phyloP scores from a whole-genome alignment of 1,140 invertebrate genomes.

The Zeugodacus cucurbitae region DNA sequence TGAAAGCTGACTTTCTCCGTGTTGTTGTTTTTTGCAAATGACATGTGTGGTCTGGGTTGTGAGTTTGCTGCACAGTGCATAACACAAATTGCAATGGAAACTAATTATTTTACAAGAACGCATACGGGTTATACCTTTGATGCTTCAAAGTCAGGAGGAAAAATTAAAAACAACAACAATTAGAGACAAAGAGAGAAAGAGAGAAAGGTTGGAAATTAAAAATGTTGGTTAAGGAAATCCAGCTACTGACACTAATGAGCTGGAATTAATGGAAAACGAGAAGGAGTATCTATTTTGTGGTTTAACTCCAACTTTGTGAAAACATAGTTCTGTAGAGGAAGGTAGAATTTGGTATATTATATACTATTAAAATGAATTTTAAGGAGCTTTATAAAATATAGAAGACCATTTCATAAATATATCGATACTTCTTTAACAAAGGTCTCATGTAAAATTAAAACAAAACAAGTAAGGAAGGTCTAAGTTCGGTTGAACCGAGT shows the following conservation, averaged over 20 bases:
- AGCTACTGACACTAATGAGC: background rate
- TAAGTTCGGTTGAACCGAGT: no score
- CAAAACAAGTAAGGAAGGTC: no score
- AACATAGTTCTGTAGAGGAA: no score
- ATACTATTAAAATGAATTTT: no score
- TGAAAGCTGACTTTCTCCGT: background rate
- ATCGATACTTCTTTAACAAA: no score
- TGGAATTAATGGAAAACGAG: background rate
- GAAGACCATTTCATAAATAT: no score
- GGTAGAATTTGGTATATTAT: no score
- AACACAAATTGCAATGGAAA: background rate
- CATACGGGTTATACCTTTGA: no score
- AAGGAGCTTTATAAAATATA: no score
- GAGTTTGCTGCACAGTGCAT: background rate
- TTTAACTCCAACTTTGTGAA: no score
- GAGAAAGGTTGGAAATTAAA: background rate
- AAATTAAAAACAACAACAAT: background rate
- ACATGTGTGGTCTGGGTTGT: background rate
- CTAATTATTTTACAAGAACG: background rate
- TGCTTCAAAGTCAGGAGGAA: no score
- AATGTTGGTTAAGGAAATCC: background rate
- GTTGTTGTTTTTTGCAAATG: background rate
- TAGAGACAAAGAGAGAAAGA: background rate
- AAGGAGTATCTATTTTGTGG: background rate
- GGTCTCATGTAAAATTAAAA: no score